Evolutionary conservation across 2,113 vertebrate genomes (phyloP).

Genomic region (Coracopsis vasa): DNA sequence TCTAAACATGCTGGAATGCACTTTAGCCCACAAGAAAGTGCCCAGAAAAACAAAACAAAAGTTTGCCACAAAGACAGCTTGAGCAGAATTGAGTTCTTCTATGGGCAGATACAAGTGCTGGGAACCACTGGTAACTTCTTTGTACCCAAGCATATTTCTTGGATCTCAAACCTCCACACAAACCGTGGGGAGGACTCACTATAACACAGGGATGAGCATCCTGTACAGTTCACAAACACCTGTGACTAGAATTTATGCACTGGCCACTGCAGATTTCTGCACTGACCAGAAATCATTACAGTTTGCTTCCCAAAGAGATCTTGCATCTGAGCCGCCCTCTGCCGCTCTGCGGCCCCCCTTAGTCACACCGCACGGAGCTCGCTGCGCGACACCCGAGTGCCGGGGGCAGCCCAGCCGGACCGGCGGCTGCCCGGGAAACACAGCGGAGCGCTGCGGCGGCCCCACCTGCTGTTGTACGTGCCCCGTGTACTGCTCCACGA

Average conservation of each 20-base stretch:
- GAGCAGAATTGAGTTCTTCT: neutral
- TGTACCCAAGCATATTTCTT: neutral
- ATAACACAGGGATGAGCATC: fast-evolving
- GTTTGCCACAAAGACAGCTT: neutral
- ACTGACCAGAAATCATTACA: neutral
- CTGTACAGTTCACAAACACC: no score
- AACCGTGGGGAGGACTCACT: fast-evolving
- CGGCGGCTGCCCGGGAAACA: fast-evolving
- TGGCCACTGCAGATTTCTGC: neutral
- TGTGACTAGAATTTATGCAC: neutral
- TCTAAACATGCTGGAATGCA: neutral
- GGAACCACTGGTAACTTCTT: neutral
- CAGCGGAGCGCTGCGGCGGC: neutral
- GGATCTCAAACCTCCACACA: neutral
- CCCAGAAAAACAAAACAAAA: neutral
- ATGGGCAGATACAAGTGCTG: neutral
- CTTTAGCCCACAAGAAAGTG: neutral
- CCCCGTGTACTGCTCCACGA: conserved; percentile 92
- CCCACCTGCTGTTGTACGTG: conserved; percentile 86
- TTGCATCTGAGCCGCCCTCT: no score
- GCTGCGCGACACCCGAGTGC: fast-evolving
- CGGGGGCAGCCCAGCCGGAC: fast-evolving
- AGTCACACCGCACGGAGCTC: fast-evolving
- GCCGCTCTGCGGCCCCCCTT: neutral
- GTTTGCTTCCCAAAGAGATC: neutral